A percentile compares a stretch with the other conserved stretches of the same genome.
Evolutionary conservation across 2,797 vertebrate genomes (phyloP).

Genomic region (Nothura maculosa): DNA sequence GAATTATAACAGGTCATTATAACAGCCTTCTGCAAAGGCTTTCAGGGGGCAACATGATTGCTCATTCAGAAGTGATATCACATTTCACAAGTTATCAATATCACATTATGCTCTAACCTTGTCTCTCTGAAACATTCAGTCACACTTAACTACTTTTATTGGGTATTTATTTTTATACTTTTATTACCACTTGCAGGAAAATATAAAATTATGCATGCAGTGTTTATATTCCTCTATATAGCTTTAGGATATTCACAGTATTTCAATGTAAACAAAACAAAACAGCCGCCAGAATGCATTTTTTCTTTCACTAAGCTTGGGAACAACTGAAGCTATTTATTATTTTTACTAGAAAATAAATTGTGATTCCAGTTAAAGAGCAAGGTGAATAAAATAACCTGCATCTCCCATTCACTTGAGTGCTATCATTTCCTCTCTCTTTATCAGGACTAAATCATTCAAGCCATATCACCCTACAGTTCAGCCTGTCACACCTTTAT

Average conservation of each 20-base stretch:
- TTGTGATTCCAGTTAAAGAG: not conserved
- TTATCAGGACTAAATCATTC: not conserved
- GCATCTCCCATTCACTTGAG: not conserved
- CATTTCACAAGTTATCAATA: conserved; percentile 19
- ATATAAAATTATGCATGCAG: conserved; percentile 3
- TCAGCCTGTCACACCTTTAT: not conserved
- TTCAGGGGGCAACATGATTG: not conserved
- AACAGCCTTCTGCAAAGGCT: not conserved
- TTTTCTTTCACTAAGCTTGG: not conserved
- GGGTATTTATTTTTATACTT: not conserved
- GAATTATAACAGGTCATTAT: not conserved
- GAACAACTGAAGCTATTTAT: not conserved
- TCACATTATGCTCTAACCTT: not conserved
- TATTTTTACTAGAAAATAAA: conserved; percentile 41
- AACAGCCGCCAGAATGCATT: not conserved
- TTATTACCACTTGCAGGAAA: not conserved
- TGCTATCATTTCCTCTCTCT: not conserved
- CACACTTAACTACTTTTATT: not conserved
- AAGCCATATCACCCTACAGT: not conserved
- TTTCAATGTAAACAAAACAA: not conserved
- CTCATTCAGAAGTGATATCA: not conserved
- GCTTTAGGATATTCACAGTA: not conserved
- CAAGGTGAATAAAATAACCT: not conserved
- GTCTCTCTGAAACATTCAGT: not conserved
- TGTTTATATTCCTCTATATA: conserved; percentile 28